Base-by-base conservation (phyloP, 2,888 invertebrate species). In the Conchocele bisecta region DNA sequence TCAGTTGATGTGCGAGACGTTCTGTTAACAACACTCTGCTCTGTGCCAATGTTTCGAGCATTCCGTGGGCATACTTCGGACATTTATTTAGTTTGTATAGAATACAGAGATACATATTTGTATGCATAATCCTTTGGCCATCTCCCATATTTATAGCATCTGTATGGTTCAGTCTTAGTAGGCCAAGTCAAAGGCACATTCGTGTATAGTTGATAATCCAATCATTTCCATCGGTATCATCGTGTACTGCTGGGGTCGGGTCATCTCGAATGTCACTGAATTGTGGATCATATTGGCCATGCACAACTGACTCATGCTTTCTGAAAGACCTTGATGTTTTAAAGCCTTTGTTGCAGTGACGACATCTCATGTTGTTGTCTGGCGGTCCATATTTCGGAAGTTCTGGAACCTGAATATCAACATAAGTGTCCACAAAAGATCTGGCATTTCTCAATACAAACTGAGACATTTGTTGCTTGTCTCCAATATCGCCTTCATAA, bases 31-130 rank as follows among this genome's bases (percentile, higher is more conserved):
- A 20, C 5, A 69, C 26, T 31, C 58, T 42, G 31, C 51, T 29
- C 24, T 63, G 63, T 11, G 50, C 46, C 13, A 60, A 33, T 20
- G 63, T 69, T 48, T 63, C 63, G 11, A 69, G 48, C 24, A 51
- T 39, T n/a, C 60, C 69, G 53, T 46, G 58, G 1, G 69, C 69
- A 58, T 69, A 69, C 33, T 69, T 69, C 11, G 57, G 56, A 63
- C 69, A 69, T 3, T 33, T 29, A 24, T 46, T 56, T n/a, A 29
- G 17, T 15, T 63, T 51, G 28, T 54, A 57, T n/a, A 41, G 42
- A n/a, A 58, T n/a, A 24, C 9, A 39, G 5, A 69, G 57, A 33
- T 42, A 63, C 39, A 53, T 37, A 17, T 51, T 50, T 15, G 63
- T 42, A 22, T 41, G 20, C 58, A 58, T 50, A 9, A 69, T 69